phyloP scores from a whole-genome alignment of 2,113 vertebrate genomes.

The Limnothrissa miodon region DNA sequence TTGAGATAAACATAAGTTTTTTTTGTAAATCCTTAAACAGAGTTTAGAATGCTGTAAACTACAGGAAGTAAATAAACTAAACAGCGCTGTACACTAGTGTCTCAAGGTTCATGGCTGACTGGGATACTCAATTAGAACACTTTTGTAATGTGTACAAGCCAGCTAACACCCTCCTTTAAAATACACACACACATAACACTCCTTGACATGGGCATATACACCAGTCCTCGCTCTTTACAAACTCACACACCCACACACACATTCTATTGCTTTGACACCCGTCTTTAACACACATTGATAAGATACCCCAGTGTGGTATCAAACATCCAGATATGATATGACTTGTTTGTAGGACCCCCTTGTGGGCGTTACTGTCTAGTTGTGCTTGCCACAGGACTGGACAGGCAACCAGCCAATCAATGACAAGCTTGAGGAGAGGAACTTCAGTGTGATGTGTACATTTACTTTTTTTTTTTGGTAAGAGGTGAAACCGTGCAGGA shows the following conservation, averaged over 20 bases:
- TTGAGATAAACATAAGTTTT: constrained; percentile 44
- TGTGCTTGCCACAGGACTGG: not conserved
- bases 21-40: constrained; percentile 43
- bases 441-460: not conserved
- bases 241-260: constrained; percentile 7
- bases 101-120: constrained; percentile 40
- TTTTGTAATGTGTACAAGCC: not conserved
- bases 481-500: not conserved
- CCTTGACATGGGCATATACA: constrained; percentile 9
- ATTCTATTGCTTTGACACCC: not conserved
- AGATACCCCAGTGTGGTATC: not conserved
- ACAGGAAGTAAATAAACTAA: constrained; percentile 40
- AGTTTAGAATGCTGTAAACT: constrained; percentile 61
- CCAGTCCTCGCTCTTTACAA: not conserved
- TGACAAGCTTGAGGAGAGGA: not conserved
- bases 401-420: constrained; percentile 20
- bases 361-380: constrained; percentile 6
- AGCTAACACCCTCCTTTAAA: not conserved
- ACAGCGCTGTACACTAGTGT: constrained; percentile 70
- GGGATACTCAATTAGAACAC: not conserved
- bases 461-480: constrained; percentile 3
- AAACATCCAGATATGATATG: not conserved
- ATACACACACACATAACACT: not conserved
- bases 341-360: not conserved
- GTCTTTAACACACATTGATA: not conserved